Conservation (phyloP, 2,113 vertebrate genomes). For the Arizona elegans region DNA sequence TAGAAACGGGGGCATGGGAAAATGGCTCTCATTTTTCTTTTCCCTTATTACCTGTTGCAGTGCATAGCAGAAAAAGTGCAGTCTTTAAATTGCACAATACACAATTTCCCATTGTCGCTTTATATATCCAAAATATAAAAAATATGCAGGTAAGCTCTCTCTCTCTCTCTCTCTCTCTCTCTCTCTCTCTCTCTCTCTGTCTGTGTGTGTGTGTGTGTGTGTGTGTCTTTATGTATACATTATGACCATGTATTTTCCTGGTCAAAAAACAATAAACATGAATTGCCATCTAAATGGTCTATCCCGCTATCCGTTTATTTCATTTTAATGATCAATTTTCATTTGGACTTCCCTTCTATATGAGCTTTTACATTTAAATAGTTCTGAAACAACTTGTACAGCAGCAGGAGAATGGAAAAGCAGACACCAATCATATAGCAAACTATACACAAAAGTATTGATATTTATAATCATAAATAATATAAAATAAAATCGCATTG, state of each 20-base stretch:
- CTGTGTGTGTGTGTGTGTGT: no score
- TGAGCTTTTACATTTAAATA: background rate
- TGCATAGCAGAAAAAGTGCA: background rate
- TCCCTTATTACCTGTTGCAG: background rate
- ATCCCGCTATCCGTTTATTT: background rate
- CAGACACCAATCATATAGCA: background rate
- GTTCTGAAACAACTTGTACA: background rate
- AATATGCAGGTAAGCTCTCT: background rate
- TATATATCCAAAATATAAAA: background rate
- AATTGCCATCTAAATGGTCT: background rate
- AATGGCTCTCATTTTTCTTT: constrained; percentile 8
- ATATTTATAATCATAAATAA: background rate
- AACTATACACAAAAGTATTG: background rate
- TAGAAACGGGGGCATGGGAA: background rate
- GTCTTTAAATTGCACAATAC: background rate
- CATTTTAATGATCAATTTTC: background rate
- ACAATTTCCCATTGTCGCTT: constrained; percentile 26
- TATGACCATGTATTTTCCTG: background rate
- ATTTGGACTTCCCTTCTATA: background rate
- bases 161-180: no score
- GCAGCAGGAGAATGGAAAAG: background rate
- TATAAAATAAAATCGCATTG: background rate
- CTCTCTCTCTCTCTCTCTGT: no score
- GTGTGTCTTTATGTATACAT: no score
- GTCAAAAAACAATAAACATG: background rate